Conservation (phyloP, 1,140 invertebrate genomes). For the Lasioglossum albipes region DNA sequence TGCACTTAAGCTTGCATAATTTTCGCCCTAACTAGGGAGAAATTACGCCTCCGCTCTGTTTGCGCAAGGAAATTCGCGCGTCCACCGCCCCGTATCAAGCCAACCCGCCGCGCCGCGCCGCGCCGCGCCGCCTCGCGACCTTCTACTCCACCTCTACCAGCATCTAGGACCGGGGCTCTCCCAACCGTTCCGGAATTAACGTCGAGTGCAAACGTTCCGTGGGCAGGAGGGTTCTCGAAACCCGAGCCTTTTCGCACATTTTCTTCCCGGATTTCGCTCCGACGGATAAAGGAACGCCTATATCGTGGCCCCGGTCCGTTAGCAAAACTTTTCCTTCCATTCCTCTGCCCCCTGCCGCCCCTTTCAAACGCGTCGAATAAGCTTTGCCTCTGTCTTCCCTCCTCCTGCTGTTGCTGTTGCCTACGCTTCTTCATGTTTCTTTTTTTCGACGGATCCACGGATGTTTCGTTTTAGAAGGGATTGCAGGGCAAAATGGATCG, state of each 20-base stretch:
- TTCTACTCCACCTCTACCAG: background rate
- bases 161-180: background rate
- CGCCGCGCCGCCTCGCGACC: background rate
- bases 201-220: constrained; percentile 42
- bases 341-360: background rate
- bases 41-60: constrained; percentile 61
- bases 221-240: constrained; percentile 25
- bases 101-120: no score
- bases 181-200: constrained; percentile 37
- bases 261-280: constrained; percentile 36
- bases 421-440: constrained; percentile 1
- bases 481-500: background rate
- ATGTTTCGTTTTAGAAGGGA: background rate
- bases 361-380: background rate
- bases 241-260: constrained; percentile 28
- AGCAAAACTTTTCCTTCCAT: background rate
- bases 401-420: no score
- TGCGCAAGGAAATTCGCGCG: constrained; percentile 58
- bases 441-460: background rate
- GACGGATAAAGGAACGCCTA: background rate
- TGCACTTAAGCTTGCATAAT: constrained; percentile 70
- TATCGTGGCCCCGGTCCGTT: background rate
- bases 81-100: constrained; percentile 19
- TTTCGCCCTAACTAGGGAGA: constrained; percentile 63
- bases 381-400: background rate